Conservation (phyloP, 2,888 invertebrate genomes). For the Pheosia tremula region DNA sequence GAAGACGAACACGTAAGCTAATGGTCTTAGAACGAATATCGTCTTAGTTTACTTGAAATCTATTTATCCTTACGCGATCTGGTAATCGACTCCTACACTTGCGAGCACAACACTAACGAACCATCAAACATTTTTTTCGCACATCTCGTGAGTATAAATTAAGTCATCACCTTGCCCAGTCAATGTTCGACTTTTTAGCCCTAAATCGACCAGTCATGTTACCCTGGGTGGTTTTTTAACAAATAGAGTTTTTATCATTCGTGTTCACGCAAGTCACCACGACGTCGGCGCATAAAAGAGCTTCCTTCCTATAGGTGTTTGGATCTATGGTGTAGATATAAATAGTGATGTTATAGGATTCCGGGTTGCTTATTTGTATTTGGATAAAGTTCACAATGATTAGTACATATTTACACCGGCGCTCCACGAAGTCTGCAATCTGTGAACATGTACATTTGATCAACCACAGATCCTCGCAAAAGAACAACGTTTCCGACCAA, state of each 20-base stretch:
- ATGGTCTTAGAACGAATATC: too few relatives aligned
- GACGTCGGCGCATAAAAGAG: conserved; percentile 57
- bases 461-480: too few relatives aligned
- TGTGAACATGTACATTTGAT: too few relatives aligned
- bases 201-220: conserved; percentile 53
- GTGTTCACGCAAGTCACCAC: conserved; percentile 58
- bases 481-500: too few relatives aligned
- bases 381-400: neutral
- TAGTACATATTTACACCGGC: too few relatives aligned
- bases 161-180: conserved; percentile 67
- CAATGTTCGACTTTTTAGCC: conserved; percentile 54
- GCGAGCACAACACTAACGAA: too few relatives aligned
- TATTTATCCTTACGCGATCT: too few relatives aligned
- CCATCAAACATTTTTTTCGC: conserved; percentile 12
- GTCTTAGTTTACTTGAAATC: too few relatives aligned
- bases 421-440: too few relatives aligned
- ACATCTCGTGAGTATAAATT: conserved; percentile 58
- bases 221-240: conserved; percentile 50
- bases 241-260: conserved; percentile 48
- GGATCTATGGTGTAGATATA: neutral
- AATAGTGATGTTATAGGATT: neutral
- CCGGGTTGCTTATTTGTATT: neutral
- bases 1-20: too few relatives aligned
- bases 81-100: too few relatives aligned
- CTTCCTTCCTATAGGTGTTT: conserved; percentile 54